Conservation (phyloP, 1,140 invertebrate species). For the Glomeris maerens region DNA sequence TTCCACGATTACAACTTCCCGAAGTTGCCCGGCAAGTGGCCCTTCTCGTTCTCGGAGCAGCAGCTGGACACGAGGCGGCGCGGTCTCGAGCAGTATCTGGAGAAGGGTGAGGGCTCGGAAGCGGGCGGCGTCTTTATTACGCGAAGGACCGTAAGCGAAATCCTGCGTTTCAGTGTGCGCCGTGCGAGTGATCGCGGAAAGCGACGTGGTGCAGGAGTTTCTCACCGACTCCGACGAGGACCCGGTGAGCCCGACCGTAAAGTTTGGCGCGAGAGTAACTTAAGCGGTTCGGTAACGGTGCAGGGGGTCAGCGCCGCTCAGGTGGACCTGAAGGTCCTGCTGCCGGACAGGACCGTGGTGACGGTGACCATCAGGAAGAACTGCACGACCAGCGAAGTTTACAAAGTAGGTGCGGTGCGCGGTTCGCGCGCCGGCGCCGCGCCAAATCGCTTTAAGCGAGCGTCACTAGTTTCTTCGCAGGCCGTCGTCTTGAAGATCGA, state of each 20-base stretch:
- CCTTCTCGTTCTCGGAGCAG: conserved; percentile 81
- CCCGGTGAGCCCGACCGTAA: conserved; percentile 31
- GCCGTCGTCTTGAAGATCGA: conserved; percentile 75
- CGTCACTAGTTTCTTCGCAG: conserved; percentile 21
- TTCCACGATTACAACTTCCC: conserved; percentile 96
- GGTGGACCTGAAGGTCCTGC: conserved; percentile 78
- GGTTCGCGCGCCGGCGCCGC: background rate
- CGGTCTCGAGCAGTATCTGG: conserved; percentile 92
- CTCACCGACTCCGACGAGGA: conserved; percentile 81
- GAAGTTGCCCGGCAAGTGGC: conserved; percentile 96
- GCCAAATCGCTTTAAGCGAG: background rate
- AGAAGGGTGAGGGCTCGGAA: conserved; percentile 46
- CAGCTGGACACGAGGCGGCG: conserved; percentile 85
- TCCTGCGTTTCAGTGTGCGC: conserved; percentile 61
- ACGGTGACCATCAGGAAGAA: conserved; percentile 82
- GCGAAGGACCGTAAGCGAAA: no score
- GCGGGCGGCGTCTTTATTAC: background rate
- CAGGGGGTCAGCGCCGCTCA: conserved; percentile 53
- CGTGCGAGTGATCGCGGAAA: conserved; percentile 92
- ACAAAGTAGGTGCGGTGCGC: conserved; percentile 35
- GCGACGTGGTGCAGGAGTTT: conserved; percentile 94
- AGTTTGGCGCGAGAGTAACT: no score
- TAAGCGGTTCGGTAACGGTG: no score
- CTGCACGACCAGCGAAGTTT: conserved; percentile 79
- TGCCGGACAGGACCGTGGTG: conserved; percentile 73